phyloP scores from a whole-genome alignment of 2,888 invertebrate species.

The Anarsia innoxiella region DNA sequence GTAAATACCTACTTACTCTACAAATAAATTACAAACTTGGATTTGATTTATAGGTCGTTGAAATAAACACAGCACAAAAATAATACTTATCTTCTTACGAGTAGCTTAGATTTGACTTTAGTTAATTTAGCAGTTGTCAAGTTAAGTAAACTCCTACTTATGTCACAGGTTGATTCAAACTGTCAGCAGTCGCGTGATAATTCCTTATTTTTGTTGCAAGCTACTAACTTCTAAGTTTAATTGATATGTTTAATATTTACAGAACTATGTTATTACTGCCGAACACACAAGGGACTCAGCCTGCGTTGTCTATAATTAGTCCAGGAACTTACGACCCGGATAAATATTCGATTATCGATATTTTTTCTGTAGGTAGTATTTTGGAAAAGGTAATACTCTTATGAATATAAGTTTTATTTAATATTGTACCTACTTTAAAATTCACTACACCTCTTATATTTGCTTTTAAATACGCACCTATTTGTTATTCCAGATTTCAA shows the following conservation, averaged over 20 bases:
- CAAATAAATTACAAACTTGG: neutral
- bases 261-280: conserved; percentile 28
- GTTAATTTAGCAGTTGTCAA: too few relatives aligned
- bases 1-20: conserved; percentile 14
- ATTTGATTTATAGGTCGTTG: neutral
- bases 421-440: neutral
- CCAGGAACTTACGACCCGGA: conserved; percentile 56
- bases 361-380: conserved; percentile 32
- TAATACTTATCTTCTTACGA: too few relatives aligned
- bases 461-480: neutral
- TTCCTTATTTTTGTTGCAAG: too few relatives aligned
- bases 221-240: too few relatives aligned
- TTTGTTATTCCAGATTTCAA: conserved; percentile 35
- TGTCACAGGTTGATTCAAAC: too few relatives aligned
- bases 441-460: neutral
- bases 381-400: conserved; percentile 22
- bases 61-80: neutral
- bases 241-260: too few relatives aligned
- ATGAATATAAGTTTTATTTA: neutral
- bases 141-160: too few relatives aligned
- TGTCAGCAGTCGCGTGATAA: too few relatives aligned
- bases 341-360: conserved; percentile 32
- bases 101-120: too few relatives aligned
- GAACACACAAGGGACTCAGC: conserved; percentile 27
- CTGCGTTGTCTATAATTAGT: conserved; percentile 62